phyloP scores from a whole-genome alignment of 2,888 invertebrate species.

The Tenthredo scrophulariae region DNA sequence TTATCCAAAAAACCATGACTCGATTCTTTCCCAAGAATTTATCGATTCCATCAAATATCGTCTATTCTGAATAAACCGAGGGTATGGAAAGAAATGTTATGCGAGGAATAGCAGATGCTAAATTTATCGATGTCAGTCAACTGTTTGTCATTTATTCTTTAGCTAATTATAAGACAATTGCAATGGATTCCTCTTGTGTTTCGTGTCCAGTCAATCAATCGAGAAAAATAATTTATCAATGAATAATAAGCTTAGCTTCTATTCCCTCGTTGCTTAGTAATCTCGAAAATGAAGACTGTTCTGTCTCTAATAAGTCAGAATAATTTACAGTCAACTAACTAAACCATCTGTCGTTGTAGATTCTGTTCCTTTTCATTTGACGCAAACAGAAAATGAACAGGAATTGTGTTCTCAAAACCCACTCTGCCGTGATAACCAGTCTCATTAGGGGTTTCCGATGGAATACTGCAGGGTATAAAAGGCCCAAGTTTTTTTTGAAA shows the following conservation, averaged over 20 bases:
- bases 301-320: not conserved
- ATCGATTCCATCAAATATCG: not conserved
- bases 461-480: not conserved
- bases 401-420: constrained; percentile 2
- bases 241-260: not conserved
- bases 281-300: not conserved
- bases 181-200: not conserved
- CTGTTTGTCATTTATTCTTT: not conserved
- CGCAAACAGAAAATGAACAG: not conserved
- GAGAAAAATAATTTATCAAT: not conserved
- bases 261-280: not conserved
- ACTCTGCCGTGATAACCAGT: not conserved
- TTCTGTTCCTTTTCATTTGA: not conserved
- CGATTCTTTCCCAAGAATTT: not conserved
- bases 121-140: not conserved
- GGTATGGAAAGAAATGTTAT: not conserved
- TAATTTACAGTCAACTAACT: not conserved
- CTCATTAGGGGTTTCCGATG: not conserved
- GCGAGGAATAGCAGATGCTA: not conserved
- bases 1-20: not conserved
- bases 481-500: not conserved
- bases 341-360: not conserved
- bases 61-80: not conserved
- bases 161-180: not conserved
- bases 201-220: not conserved